These are phyloP conservation scores for Acropora tenuis DNA, from an alignment of 64 coral and sea anemone species.

Conservation along the genomic window DNA sequence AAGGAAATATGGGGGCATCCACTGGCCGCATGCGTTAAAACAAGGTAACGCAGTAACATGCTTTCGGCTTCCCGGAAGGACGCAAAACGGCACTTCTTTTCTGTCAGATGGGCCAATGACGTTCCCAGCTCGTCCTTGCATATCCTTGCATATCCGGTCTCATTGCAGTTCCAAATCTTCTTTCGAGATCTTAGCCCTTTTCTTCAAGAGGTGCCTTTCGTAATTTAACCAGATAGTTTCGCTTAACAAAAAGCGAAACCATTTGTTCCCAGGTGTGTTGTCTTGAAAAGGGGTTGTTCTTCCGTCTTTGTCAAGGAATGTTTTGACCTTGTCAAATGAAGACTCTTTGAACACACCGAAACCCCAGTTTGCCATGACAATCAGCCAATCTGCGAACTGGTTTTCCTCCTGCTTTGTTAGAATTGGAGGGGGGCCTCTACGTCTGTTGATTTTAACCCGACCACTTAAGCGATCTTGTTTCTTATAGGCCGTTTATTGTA, in stretches of 20 bases:
- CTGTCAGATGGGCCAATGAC: slow-evolving; percentile 36
- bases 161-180: slow-evolving; percentile 35
- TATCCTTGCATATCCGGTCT: slow-evolving; percentile 32
- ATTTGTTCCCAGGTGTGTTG: background rate
- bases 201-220: background rate
- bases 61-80: slow-evolving; percentile 21
- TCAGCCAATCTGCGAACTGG: background rate
- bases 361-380: background rate
- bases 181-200: slow-evolving; percentile 17
- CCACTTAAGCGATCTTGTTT: background rate
- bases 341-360: background rate
- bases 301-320: slow-evolving; percentile 1
- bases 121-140: slow-evolving; percentile 56
- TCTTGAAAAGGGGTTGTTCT: background rate
- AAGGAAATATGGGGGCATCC: too few relatives aligned
- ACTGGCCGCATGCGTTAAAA: slow-evolving; percentile 7
- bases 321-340: background rate
- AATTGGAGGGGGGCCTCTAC: background rate
- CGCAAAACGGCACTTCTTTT: slow-evolving; percentile 28
- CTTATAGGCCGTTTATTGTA: too few relatives aligned
- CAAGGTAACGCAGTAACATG: slow-evolving; percentile 56
- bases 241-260: slow-evolving; percentile 4
- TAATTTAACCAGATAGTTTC: background rate
- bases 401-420: background rate
- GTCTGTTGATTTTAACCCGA: background rate